Conservation (phyloP, 2,113 vertebrate species). For the Lophotis ruficrista region DNA sequence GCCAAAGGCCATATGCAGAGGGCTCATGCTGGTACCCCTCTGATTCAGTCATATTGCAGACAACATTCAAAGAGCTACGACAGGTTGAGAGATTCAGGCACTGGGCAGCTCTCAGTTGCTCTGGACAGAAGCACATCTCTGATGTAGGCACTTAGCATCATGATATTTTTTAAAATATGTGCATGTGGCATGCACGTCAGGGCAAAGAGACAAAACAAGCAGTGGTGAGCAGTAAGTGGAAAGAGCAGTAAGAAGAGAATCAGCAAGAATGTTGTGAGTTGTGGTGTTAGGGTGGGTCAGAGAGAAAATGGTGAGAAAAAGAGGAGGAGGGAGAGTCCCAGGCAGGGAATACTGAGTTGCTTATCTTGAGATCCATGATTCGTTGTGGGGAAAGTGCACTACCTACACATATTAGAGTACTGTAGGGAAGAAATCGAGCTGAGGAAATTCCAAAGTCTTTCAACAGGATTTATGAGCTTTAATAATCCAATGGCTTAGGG, state of each 20-base stretch:
- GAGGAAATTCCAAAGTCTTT: not conserved
- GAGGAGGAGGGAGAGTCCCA: not conserved
- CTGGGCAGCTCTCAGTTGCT: not conserved
- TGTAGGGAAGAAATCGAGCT: not conserved
- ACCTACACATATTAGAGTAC: not conserved
- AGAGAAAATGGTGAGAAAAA: not conserved
- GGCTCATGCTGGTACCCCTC: not conserved
- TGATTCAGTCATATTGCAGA: not conserved
- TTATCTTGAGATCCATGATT: conserved; percentile 11
- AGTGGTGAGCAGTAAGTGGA: not conserved
- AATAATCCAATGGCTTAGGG: not conserved
- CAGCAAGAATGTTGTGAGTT: not conserved
- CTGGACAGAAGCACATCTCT: not conserved
- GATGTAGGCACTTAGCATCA: not conserved
- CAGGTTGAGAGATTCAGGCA: not conserved
- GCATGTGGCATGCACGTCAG: accelerated
- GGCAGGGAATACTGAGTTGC: not conserved
- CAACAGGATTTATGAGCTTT: conserved; percentile 60
- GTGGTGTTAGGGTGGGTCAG: not conserved
- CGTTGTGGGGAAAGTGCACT: not conserved
- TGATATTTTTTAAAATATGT: not conserved
- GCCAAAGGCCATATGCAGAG: not conserved
- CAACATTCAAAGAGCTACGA: not conserved
- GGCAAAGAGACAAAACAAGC: not conserved
- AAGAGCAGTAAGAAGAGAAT: not conserved